Evolutionary conservation across 2,113 vertebrate genomes (phyloP), one percentile per base, ranked within the genome.

Genomic region (Ailuropoda melanoleuca): DNA sequence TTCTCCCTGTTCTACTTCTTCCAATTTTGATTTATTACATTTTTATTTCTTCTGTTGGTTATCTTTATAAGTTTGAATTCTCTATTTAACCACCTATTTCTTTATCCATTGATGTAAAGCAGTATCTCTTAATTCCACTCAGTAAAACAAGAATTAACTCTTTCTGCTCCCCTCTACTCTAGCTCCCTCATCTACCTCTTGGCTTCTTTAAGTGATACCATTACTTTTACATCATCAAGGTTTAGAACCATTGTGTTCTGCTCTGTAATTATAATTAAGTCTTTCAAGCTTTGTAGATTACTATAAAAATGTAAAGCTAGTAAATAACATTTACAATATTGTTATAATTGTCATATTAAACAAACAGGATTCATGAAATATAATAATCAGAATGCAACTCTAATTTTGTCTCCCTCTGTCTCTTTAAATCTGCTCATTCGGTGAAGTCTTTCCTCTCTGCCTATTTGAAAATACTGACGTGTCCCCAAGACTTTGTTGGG

Each of bases 31-130:
- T 26, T 48, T 74, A 11, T 37, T 77, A 34, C n/a, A 85, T 66
- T 74, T 88, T 88, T 37, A 56, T 78, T 64, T 93, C 26, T 78
- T 90, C 90, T 90, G 3, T 87, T 81, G 34, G 15, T 39, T 56
- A 31, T 87, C n/a, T 93, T 97, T 81, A n/a, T 43, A 91, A 78
- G 7, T 70, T 95, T 39, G 70, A 95, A 83, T 88, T 81, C 87
- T 48, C 10, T 78, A 77, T 48, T 66, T 96, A 83, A 77, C 29
- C 5, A 70, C 50, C 50, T 92, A 12, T 39, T 74, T 89, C 37
- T 83, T 56, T 62, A 75, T 77, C 23, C 11, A 46, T 56, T 58
- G 60, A 31, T 60, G 80, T 43, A 50, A 83, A 46, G n/a, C 43
- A 88, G 7, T 39, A 81, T 84, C 56, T 88, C 23, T 86, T 81